Evolutionary conservation across 2,888 invertebrate species (phyloP).

Genomic region (Tetranychus truncatus): DNA sequence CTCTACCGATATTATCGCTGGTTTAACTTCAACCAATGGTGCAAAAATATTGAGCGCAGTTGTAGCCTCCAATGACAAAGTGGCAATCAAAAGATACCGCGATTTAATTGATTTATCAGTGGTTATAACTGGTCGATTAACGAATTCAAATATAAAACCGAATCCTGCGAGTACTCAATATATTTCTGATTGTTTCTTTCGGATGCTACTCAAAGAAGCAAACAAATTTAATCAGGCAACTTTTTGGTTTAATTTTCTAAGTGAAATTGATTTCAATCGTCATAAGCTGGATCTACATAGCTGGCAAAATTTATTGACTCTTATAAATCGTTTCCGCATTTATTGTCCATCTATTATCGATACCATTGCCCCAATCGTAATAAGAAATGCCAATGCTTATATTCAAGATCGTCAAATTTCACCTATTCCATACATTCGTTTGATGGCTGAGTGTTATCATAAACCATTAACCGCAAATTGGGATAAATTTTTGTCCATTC

Average conservation of each 20-base stretch:
- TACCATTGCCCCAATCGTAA: neutral
- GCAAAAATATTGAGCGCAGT: neutral
- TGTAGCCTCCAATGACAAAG: neutral
- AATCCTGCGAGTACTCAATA: neutral
- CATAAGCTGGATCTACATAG: neutral
- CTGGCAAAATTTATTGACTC: neutral
- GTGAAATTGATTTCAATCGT: neutral
- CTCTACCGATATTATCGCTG: neutral
- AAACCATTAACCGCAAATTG: neutral
- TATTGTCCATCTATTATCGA: neutral
- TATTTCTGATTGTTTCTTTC: neutral
- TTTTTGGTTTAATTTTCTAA: neutral
- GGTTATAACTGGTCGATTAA: neutral
- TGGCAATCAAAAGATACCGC: neutral
- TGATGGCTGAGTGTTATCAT: neutral
- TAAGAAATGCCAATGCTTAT: neutral
- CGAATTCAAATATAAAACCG: neutral
- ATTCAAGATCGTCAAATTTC: neutral
- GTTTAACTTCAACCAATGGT: neutral
- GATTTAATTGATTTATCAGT: neutral
- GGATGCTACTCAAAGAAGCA: neutral
- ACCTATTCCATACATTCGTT: neutral
- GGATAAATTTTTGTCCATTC: neutral
- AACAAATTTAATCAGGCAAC: neutral
- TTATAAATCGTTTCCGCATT: neutral